Evolutionary conservation across 2,888 invertebrate species (phyloP), one percentile per base, ranked within the genome.

Genomic region (Keiferia lycopersicella): DNA sequence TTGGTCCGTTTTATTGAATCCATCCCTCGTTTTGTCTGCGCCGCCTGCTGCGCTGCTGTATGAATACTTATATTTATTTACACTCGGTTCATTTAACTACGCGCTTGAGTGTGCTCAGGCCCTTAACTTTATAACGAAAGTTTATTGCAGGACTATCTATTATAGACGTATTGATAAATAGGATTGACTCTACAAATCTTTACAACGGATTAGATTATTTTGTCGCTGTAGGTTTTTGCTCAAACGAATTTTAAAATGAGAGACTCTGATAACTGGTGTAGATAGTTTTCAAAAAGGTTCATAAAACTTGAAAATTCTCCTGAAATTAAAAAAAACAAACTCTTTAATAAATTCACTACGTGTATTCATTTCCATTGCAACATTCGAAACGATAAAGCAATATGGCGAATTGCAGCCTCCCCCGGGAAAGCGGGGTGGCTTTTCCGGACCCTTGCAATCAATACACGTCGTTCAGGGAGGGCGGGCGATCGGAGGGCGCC

Each of bases 51-150:
- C 65, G 86, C 73, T 71, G 68, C 77, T 82, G 79, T 85, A 84
- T 85, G 84, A 84, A 82, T 84, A 86, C 87, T 86, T 86, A 87
- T 90, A 90, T 91, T 91, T 91, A 91, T 91, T 91, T 91, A 90
- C 89, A 87, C 81, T 85, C 83, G 88, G 82, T 90, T 88, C 91
- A 87, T 91, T 91, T 88, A 91, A 89, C 88, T 82, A 81, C 79
- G 80, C 82, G 81, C 83, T 82, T 74, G 86, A 87, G 83, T 84
- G 81, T 81, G 72, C 80, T 79, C 77, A 73, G 81, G 77, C 80
- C 81, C 82, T 79, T 78, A 67, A 74, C 75, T 76, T 45, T 75
- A 71, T 76, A 79, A 77, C 75, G 72, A 76, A 76, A 76, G 80
- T 81, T 77, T 77, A 80, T 77, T 79, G 76, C 67, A 69, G 73